Evolutionary conservation across 2,797 vertebrate genomes (phyloP).

Genomic region (Apogon hyalosoma): DNA sequence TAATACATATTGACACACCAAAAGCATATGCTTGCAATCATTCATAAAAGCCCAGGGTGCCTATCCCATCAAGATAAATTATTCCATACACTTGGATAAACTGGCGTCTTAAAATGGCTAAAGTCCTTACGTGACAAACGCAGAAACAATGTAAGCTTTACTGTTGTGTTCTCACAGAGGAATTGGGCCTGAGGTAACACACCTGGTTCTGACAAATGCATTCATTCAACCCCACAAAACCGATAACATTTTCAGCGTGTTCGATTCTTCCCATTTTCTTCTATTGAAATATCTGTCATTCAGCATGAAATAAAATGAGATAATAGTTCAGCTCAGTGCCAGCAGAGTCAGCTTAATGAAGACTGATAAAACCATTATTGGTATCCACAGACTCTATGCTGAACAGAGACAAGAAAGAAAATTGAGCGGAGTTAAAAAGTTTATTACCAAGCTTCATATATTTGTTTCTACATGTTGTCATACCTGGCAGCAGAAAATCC

Average conservation of each 20-base stretch:
- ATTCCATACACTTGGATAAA: constrained; percentile 45
- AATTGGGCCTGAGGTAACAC: constrained; percentile 42
- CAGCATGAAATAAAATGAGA: not conserved
- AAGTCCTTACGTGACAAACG: constrained; percentile 20
- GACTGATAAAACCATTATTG: not conserved
- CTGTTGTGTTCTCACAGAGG: constrained; percentile 14
- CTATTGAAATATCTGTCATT: not conserved
- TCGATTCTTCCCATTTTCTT: constrained; percentile 10
- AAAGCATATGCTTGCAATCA: constrained; percentile 47
- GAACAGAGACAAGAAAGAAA: not conserved
- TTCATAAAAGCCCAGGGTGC: constrained; percentile 47
- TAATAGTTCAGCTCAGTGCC: not conserved
- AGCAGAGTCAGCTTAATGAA: not conserved
- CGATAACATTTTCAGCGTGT: constrained; percentile 9
- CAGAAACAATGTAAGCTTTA: constrained; percentile 9
- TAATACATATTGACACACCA: constrained; percentile 23
- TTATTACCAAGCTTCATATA: too few species aligned
- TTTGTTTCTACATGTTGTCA: too few species aligned
- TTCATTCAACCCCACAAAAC: not conserved
- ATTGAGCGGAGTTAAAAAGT: not conserved
- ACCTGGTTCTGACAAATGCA: constrained; percentile 35
- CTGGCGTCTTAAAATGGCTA: constrained; percentile 3
- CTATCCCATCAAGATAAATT: constrained; percentile 24
- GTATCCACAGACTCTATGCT: not conserved
- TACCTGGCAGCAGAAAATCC: too few species aligned